Evolutionary conservation across 2,113 vertebrate species (phyloP).

Genomic region (Apodemus sylvaticus): DNA sequence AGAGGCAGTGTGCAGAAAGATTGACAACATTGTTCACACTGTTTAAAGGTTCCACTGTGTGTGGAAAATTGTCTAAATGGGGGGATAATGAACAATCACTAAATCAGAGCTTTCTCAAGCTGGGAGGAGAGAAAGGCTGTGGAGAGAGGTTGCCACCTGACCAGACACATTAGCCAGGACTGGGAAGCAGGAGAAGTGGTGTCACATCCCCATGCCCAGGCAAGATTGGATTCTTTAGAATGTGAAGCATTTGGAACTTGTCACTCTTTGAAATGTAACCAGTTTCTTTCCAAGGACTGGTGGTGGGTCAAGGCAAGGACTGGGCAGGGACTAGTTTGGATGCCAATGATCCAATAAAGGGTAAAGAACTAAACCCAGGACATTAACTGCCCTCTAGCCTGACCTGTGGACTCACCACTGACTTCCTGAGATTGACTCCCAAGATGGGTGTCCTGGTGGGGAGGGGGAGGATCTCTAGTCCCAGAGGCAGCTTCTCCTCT

Average conservation of each 20-base stretch:
- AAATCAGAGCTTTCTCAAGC: conserved; percentile 65
- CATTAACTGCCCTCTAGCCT: no score
- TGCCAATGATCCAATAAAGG: neutral
- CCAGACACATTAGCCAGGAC: neutral
- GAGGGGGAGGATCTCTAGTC: neutral
- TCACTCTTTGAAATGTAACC: neutral
- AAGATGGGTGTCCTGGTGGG: neutral
- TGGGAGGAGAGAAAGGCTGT: conserved; percentile 48
- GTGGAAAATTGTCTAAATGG: conserved; percentile 75
- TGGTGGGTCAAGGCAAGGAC: neutral
- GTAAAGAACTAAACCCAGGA: neutral
- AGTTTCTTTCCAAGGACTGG: neutral
- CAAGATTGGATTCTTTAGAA: neutral
- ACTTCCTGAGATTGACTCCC: neutral
- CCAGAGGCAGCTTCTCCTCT: neutral
- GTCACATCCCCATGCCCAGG: neutral
- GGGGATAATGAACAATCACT: conserved; percentile 72
- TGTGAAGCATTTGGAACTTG: neutral
- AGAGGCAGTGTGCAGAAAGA: conserved; percentile 53
- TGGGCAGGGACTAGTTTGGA: neutral
- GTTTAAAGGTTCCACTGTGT: conserved; percentile 71
- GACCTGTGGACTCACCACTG: neutral
- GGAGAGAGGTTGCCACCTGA: conserved; percentile 3
- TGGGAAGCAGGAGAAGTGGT: neutral
- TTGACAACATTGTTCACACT: conserved; percentile 74